Percentiles rank a stretch among this genome's conserved stretches.
Evolutionary conservation across 2,888 invertebrate genomes (phyloP).

Genomic region (Sycophila texana): DNA sequence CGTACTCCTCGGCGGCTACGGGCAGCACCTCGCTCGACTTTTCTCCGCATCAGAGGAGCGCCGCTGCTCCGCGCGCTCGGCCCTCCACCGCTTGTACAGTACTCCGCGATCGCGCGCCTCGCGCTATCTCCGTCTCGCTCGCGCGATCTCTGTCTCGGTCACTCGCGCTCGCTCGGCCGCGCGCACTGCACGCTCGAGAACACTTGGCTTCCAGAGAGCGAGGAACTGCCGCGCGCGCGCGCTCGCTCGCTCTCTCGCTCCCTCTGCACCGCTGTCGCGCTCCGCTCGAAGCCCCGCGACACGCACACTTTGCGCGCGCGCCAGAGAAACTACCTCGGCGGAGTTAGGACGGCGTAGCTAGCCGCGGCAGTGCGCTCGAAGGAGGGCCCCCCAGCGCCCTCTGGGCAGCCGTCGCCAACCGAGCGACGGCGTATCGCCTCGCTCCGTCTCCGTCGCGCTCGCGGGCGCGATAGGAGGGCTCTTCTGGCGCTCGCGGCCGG

Average conservation of each 20-base stretch:
- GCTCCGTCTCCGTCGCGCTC: too few species aligned
- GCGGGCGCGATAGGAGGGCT: too few species aligned
- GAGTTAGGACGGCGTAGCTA: too few species aligned
- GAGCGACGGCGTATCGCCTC: background rate
- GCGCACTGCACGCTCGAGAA: background rate
- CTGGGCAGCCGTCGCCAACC: background rate
- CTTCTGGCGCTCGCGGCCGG: too few species aligned
- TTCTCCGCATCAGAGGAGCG: conserved; percentile 50
- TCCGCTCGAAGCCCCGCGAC: background rate
- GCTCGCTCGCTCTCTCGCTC: background rate
- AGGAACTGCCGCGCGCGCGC: conserved; percentile 12
- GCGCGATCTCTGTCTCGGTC: background rate
- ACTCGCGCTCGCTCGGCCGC: background rate
- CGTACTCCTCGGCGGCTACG: conserved; percentile 13
- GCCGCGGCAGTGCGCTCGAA: too few species aligned
- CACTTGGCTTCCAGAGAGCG: too few species aligned
- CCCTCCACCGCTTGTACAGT: background rate
- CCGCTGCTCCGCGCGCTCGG: conserved; percentile 26
- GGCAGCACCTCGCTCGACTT: conserved; percentile 18
- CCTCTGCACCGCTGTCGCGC: background rate
- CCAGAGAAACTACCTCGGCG: too few species aligned
- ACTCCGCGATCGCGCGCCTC: conserved; percentile 15
- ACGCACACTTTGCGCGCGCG: background rate
- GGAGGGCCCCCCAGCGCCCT: background rate
- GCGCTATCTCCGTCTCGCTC: background rate